phyloP scores from a whole-genome alignment of 2,113 vertebrate genomes.

The Callocephalon fimbriatum region DNA sequence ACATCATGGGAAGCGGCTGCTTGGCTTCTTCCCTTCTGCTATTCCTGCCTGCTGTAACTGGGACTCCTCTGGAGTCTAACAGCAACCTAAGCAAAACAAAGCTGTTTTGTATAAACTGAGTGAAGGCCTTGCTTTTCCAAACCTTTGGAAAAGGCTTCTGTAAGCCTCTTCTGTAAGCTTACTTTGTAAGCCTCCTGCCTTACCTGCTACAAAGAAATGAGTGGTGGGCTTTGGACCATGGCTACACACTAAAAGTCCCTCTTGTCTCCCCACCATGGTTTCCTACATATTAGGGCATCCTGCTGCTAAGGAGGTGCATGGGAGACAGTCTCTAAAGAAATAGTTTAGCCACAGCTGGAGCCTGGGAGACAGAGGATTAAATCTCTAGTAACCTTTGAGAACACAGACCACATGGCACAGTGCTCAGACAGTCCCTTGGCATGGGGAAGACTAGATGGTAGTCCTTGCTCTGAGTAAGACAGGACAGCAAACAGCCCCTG shows the following conservation, averaged over 20 bases:
- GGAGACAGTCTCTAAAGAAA: neutral
- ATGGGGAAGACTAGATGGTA: neutral
- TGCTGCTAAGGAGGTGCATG: neutral
- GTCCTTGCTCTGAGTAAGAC: neutral
- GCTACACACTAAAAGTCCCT: neutral
- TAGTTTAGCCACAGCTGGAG: neutral
- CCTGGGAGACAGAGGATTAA: neutral
- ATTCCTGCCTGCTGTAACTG: neutral
- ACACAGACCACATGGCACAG: rapidly evolving
- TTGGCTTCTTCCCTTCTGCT: neutral
- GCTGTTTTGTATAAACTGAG: neutral
- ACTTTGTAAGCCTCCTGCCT: neutral
- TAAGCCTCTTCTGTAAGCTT: neutral
- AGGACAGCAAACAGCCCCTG: neutral
- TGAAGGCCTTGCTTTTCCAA: neutral
- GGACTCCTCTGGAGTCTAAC: neutral
- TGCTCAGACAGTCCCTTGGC: neutral
- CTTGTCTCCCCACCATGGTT: neutral
- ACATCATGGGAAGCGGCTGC: neutral
- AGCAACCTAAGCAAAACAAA: neutral
- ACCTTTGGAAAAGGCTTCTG: neutral
- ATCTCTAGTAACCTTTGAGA: neutral
- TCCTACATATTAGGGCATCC: neutral
- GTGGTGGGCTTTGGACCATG: neutral
- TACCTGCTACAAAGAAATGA: neutral